A percentile compares a stretch with the other conserved stretches of the same genome.
phyloP scores from a whole-genome alignment of 2,797 vertebrate species.

The Sylvia borin region DNA sequence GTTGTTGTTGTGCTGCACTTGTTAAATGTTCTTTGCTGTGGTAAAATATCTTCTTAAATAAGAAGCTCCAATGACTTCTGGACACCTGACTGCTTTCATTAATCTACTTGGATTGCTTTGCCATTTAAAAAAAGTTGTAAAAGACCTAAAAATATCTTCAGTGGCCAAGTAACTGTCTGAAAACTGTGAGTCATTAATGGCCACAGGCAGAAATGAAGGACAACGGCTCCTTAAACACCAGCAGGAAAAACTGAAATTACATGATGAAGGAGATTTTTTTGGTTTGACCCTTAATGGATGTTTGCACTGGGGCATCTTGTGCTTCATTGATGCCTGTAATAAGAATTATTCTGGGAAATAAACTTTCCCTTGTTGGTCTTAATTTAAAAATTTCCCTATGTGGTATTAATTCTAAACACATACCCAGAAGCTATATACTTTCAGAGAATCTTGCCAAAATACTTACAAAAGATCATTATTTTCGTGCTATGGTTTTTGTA shows the following conservation, averaged over 20 bases:
- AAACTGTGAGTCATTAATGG: slow-evolving; percentile 59
- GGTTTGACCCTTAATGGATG: background rate
- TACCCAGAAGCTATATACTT: background rate
- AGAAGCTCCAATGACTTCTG: background rate
- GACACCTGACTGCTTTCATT: slow-evolving; percentile 12
- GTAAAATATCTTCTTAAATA: background rate
- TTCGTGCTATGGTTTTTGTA: background rate
- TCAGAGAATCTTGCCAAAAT: background rate
- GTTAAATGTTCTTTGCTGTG: background rate
- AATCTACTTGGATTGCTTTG: slow-evolving; percentile 38
- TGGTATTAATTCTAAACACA: background rate
- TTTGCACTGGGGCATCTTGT: background rate
- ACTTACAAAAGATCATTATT: background rate
- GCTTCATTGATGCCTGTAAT: background rate
- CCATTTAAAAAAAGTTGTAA: slow-evolving; percentile 26
- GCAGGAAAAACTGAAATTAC: background rate
- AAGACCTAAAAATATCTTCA: slow-evolving; percentile 52
- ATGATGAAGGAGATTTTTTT: background rate
- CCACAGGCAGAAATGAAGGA: slow-evolving; percentile 35
- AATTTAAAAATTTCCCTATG: background rate
- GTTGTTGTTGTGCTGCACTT: background rate
- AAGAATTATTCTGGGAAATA: background rate
- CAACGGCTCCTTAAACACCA: slow-evolving; percentile 27
- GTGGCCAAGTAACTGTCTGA: slow-evolving; percentile 44
- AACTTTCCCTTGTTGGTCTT: background rate